Evolutionary conservation across 2,888 invertebrate species (phyloP).

Genomic region (Acleris emargana): DNA sequence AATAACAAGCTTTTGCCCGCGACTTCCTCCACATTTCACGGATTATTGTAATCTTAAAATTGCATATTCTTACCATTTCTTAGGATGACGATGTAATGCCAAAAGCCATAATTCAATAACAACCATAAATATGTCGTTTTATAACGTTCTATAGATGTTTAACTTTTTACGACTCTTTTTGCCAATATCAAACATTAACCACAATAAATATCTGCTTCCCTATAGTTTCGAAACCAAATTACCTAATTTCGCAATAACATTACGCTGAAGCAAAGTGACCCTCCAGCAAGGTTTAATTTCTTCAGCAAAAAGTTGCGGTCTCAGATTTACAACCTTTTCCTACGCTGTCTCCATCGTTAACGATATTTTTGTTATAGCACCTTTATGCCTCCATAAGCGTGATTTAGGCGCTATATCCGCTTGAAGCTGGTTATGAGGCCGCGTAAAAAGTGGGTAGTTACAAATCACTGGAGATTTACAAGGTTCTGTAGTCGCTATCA

Average conservation of each 20-base stretch:
- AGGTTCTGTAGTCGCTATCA: slow-evolving; percentile 12
- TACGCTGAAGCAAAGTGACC: not conserved
- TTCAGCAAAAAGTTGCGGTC: slow-evolving; percentile 4
- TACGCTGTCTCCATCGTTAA: slow-evolving; percentile 16
- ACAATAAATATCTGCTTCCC: no score
- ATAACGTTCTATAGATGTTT: no score
- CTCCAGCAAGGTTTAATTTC: not conserved
- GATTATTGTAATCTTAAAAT: no score
- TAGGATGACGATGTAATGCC: no score
- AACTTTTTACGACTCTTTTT: no score
- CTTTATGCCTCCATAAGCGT: slow-evolving; percentile 29
- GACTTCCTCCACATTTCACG: no score
- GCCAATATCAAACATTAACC: no score
- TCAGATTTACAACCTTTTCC: slow-evolving; percentile 9
- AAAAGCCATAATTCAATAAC: no score
- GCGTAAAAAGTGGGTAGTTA: not conserved
- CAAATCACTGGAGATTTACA: not conserved
- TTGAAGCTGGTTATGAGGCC: slow-evolving; percentile 5
- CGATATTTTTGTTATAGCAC: slow-evolving; percentile 24
- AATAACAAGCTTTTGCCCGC: no score
- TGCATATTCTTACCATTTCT: no score
- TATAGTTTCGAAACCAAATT: not conserved
- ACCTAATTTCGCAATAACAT: not conserved
- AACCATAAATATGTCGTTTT: no score
- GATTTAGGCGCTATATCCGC: slow-evolving; percentile 26